Evolutionary conservation across 1,140 invertebrate genomes (phyloP).

Genomic region (Anagrus nilaparvatae): DNA sequence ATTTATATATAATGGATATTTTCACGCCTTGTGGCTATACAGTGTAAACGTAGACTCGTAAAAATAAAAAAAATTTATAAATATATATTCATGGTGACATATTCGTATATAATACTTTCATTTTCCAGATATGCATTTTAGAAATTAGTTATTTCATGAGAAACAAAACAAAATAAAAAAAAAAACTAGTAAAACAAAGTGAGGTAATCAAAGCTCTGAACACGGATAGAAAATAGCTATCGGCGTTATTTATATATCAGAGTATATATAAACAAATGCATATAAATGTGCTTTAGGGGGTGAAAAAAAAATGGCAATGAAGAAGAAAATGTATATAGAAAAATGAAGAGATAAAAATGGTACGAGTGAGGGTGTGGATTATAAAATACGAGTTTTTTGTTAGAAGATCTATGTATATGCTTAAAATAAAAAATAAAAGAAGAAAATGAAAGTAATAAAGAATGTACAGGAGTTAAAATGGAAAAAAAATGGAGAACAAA

Average conservation of each 20-base stretch:
- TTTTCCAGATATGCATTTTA: too few relatives aligned
- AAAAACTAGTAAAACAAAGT: conserved; percentile 2
- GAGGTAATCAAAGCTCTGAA: conserved; percentile 15
- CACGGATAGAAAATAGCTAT: conserved; percentile 12
- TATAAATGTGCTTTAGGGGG: neutral
- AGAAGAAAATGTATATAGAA: conserved; percentile 9
- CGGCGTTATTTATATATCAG: neutral
- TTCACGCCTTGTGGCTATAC: too few relatives aligned
- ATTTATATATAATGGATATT: too few relatives aligned
- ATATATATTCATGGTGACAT: too few relatives aligned
- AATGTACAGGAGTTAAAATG: conserved; percentile 7
- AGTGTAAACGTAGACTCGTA: too few relatives aligned
- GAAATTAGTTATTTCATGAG: too few relatives aligned
- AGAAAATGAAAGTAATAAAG: too few relatives aligned
- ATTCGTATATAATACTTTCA: too few relatives aligned
- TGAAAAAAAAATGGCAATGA: neutral
- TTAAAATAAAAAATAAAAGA: too few relatives aligned
- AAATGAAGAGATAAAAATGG: conserved; percentile 5
- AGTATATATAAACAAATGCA: neutral
- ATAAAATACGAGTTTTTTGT: conserved; percentile 14
- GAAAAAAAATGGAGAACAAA: conserved; percentile 1
- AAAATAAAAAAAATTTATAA: too few relatives aligned
- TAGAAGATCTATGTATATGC: too few relatives aligned
- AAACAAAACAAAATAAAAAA: too few relatives aligned
- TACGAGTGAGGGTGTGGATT: neutral